These are phyloP conservation scores for Hippopotamus amphibius DNA, from an alignment of 2,113 vertebrate species.

Conservation along the genomic window DNA sequence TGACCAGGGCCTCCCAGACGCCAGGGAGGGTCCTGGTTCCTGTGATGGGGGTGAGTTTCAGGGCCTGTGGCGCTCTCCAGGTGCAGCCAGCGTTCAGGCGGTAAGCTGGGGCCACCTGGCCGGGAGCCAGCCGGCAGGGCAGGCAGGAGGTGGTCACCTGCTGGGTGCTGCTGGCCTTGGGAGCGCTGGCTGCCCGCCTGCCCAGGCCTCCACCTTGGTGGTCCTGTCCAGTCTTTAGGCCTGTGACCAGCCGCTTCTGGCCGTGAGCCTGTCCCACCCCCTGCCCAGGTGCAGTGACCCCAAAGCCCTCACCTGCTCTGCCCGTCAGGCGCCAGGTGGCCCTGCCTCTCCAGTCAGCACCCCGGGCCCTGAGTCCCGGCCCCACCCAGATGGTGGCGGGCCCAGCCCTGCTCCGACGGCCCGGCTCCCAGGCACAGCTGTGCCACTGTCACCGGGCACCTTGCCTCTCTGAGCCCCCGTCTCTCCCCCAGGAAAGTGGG, in stretches of 20 bases:
- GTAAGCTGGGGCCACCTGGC: no score
- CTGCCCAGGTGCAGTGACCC: no score
- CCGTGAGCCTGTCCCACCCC: background rate
- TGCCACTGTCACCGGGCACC: background rate
- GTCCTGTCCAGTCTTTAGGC: background rate
- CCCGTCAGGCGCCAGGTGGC: background rate
- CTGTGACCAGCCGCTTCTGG: background rate
- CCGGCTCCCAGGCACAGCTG: background rate
- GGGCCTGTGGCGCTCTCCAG: background rate
- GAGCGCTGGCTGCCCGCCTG: background rate
- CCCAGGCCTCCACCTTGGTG: background rate
- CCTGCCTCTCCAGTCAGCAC: background rate
- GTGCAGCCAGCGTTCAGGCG: background rate
- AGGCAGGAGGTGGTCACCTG: background rate
- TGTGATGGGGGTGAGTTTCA: background rate
- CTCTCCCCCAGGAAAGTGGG: background rate
- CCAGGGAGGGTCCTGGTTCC: background rate
- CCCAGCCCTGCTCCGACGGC: background rate
- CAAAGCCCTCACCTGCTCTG: background rate
- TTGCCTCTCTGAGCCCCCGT: fast-evolving
- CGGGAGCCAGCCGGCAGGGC: background rate
- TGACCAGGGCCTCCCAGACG: background rate
- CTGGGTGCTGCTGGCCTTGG: background rate
- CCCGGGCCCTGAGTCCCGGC: background rate
- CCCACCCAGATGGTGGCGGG: fast-evolving